Evolutionary conservation across 2,113 vertebrate genomes (phyloP), one percentile per base, ranked within the genome.

Genomic region (Himantopus leucocephalus): DNA sequence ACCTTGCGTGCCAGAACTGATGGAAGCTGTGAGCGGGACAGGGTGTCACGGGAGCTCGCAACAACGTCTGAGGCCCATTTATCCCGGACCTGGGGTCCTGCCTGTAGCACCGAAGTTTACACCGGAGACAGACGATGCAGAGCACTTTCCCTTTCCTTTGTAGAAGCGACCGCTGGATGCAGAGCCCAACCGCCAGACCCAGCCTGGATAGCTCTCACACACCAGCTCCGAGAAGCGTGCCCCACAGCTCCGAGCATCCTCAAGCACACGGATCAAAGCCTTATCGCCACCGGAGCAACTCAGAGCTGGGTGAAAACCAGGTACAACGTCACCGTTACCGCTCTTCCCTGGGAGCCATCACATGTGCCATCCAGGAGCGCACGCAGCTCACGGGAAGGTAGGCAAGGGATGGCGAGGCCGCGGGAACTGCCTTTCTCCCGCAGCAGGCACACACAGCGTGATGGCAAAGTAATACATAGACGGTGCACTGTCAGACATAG

Each of bases 291-390:
- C 2, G 15, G 50, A 72, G 48, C 32, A 34, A 4, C 19, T 30
- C 71, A 4, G 52, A 0, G 3, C 78, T 13, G 67, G 52, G 62
- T 32, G 32, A 67, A 71, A 82, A 41, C 39, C 70, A 32, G 56
- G 19, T 2, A 8, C 67, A 34, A 2, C 0, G 0, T 27, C 83
- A 30, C 43, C 5, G 1, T 16, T 24, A 9, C 45, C 10, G 45
- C 17, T 56, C 22, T 32, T 41, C 56, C 88, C 29, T 32, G 4
- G 1, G 48, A 58, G 19, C 17, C 62, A 29, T 14, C 6, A 14
- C 87, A 76, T 0, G 8, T 21, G 10, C 35, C 73, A 21, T 8
- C 75, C 88, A 19, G 60, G 62, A 92, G 35, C 30, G 1, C 1
- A 15, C 24, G 55, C 39, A 52, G 89, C 72, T 59, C 27, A 5